Evolutionary conservation across 2,113 vertebrate species (phyloP).

Genomic region (Sorex fumeus): DNA sequence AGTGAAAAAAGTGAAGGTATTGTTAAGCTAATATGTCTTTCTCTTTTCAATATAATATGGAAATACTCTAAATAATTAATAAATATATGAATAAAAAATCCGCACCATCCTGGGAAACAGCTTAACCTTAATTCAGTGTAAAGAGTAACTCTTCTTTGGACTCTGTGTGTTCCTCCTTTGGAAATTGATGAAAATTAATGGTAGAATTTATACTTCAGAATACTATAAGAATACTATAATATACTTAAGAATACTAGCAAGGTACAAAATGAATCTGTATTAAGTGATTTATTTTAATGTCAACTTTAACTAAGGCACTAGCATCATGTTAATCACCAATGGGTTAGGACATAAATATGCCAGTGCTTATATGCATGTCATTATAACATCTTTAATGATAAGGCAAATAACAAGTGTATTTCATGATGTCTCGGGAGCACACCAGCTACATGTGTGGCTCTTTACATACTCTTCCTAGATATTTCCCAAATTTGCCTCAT

Average conservation of each 20-base stretch:
- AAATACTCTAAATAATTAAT: slow-evolving; percentile 28
- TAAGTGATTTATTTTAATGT: slow-evolving; percentile 10
- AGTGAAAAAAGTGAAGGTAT: not conserved
- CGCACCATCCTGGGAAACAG: slow-evolving; percentile 8
- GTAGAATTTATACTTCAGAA: not conserved
- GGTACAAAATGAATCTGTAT: slow-evolving; percentile 43
- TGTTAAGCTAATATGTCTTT: not conserved
- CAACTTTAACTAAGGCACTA: not conserved
- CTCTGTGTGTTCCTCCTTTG: not conserved
- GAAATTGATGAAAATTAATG: slow-evolving; percentile 29
- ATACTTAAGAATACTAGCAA: slow-evolving; percentile 5
- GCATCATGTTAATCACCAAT: not conserved
- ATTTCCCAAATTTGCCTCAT: not conserved
- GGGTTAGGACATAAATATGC: not conserved
- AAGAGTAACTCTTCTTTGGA: not conserved
- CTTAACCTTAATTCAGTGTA: not conserved
- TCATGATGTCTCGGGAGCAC: not conserved
- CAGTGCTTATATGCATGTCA: not conserved
- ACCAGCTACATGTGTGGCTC: not conserved
- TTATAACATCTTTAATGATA: not conserved
- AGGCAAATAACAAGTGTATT: not conserved
- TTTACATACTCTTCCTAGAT: not conserved
- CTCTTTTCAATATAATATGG: not conserved
- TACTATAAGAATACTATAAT: too few species aligned
- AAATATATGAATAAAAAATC: slow-evolving; percentile 32